Conservation (phyloP, 2,888 invertebrate species). For the Suillia variegata region DNA sequence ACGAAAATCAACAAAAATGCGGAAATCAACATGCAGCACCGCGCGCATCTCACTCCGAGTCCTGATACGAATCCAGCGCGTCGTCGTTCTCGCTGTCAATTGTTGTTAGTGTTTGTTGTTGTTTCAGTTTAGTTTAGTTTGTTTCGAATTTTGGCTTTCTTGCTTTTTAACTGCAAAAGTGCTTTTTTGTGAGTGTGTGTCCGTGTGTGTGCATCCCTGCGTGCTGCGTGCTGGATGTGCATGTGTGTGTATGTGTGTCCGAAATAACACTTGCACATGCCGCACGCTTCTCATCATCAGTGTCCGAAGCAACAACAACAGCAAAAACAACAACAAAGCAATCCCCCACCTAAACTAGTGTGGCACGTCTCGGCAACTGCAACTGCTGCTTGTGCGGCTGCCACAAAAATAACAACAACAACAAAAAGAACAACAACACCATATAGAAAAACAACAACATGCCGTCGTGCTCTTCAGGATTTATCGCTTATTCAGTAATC, state of each 20-base stretch:
- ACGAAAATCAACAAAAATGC: neutral
- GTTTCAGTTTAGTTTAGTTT: neutral
- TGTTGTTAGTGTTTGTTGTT: constrained; percentile 7
- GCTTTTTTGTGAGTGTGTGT: neutral
- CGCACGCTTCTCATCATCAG: constrained; percentile 9
- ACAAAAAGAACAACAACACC: too few relatives aligned
- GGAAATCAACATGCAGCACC: neutral
- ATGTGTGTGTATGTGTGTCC: neutral
- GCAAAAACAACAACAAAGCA: neutral
- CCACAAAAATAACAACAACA: neutral
- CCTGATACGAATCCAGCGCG: neutral
- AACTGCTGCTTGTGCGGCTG: neutral
- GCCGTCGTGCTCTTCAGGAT: constrained; percentile 52
- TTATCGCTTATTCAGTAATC: constrained; percentile 61
- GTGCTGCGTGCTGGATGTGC: neutral
- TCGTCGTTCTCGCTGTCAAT: constrained; percentile 4
- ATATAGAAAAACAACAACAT: too few relatives aligned
- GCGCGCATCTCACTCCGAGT: neutral
- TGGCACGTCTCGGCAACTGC: neutral
- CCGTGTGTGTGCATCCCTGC: neutral
- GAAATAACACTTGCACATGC: neutral
- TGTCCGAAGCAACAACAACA: constrained; percentile 2
- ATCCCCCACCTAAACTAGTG: neutral
- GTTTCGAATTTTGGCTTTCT: neutral
- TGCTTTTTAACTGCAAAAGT: neutral